Evolutionary conservation across 2,888 invertebrate genomes (phyloP).

Genomic region (Calameuta filiformis): DNA sequence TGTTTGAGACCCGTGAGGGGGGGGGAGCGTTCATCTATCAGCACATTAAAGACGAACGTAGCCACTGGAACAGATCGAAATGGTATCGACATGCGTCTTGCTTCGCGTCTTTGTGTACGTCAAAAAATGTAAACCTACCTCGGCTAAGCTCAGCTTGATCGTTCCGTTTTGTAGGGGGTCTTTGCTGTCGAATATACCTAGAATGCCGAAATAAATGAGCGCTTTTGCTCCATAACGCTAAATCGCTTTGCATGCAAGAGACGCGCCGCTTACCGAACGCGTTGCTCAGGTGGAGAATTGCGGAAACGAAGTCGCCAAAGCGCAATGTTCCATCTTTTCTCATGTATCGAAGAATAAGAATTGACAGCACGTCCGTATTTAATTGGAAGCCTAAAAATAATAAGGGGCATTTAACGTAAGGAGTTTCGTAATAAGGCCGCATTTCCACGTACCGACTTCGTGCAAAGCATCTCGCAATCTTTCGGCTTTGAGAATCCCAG

Average conservation of each 20-base stretch:
- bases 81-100: neutral
- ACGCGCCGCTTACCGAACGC: conserved; percentile 79
- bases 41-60: conserved; percentile 79
- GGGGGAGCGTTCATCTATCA: conserved; percentile 58
- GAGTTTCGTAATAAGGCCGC: neutral
- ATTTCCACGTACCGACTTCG: conserved; percentile 76
- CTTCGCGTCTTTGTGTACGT: neutral
- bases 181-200: conserved; percentile 80
- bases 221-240: neutral
- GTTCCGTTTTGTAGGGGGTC: conserved; percentile 84
- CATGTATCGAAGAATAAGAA: conserved; percentile 88
- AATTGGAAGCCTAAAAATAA: conserved; percentile 77
- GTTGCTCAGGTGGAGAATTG: conserved; percentile 87
- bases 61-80: conserved; percentile 73
- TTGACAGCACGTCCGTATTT: conserved; percentile 84
- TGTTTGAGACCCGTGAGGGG: conserved; percentile 39
- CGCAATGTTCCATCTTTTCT: conserved; percentile 91
- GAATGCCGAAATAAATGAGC: conserved; percentile 38
- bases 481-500: conserved; percentile 89
- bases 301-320: conserved; percentile 92
- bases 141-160: conserved; percentile 83
- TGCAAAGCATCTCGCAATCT: conserved; percentile 83
- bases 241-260: neutral
- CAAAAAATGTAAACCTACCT: conserved; percentile 69
- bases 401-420: neutral